Conservation (phyloP, 2,888 invertebrate genomes). For the Cephus nigrinus region DNA sequence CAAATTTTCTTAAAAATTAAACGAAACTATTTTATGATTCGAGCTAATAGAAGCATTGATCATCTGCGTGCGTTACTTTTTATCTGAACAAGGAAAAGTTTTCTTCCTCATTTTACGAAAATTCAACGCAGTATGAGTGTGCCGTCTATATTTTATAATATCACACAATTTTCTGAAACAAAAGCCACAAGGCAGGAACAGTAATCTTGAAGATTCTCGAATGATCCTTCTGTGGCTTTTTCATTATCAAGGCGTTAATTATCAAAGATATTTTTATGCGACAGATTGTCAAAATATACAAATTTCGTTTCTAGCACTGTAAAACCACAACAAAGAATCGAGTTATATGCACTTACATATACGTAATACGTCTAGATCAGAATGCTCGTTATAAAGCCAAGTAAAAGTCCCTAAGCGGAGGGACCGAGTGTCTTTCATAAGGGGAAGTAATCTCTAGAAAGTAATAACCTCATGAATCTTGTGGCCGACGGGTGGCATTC, state of each 20-base stretch:
- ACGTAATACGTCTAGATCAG: background rate
- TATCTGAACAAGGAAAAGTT: background rate
- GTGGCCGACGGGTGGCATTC: background rate
- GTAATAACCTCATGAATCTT: conserved; percentile 7
- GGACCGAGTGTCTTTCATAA: background rate
- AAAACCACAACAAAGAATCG: background rate
- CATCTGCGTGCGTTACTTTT: background rate
- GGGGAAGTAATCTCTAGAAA: background rate
- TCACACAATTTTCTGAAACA: background rate
- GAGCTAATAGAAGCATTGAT: background rate
- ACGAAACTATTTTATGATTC: too few species aligned
- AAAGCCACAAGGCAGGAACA: background rate
- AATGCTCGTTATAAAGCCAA: background rate
- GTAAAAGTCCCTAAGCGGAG: background rate
- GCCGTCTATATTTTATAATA: background rate
- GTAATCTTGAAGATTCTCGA: background rate
- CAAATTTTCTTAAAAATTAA: too few species aligned
- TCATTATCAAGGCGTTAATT: background rate
- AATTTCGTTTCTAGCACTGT: background rate
- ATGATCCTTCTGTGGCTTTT: background rate
- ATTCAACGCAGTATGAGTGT: background rate
- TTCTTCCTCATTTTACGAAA: background rate
- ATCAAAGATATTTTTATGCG: background rate
- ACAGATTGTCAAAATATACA: background rate
- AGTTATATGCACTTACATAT: background rate